Conservation (phyloP, 2,797 vertebrate species). For the Danio choprae region DNA sequence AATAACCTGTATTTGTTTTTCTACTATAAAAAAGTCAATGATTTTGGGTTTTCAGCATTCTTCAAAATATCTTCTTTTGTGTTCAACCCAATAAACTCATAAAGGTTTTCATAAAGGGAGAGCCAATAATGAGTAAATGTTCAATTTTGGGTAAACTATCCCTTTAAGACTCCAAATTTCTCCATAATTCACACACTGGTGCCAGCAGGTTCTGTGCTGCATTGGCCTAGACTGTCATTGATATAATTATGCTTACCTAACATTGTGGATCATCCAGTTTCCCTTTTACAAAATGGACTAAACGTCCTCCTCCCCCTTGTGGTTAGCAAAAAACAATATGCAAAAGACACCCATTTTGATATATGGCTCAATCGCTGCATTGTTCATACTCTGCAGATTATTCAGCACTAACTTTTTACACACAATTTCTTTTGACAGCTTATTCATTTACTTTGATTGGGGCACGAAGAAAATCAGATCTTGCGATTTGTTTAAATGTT, state of each 20-base stretch:
- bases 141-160: not conserved
- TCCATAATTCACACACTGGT: too few species aligned
- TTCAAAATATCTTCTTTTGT: not conserved
- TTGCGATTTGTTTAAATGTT: conserved; percentile 20
- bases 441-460: conserved; percentile 55
- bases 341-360: conserved; percentile 28
- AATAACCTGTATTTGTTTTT: too few species aligned
- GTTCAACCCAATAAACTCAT: not conserved
- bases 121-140: not conserved
- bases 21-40: too few species aligned
- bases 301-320: conserved; percentile 26
- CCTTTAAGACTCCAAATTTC: not conserved
- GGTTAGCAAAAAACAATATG: conserved; percentile 17
- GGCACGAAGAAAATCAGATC: conserved; percentile 11
- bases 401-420: conserved; percentile 69
- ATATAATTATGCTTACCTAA: not conserved
- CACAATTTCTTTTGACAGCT: conserved; percentile 50
- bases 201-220: too few species aligned
- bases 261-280: conserved; percentile 2
- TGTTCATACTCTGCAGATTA: conserved; percentile 66
- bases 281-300: not conserved
- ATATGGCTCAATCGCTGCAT: not conserved
- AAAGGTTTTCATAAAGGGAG: not conserved
- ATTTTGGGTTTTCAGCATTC: too few species aligned
- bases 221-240: not conserved